Evolutionary conservation across 1,140 invertebrate species (phyloP).

Genomic region (Hormaphis cornu): DNA sequence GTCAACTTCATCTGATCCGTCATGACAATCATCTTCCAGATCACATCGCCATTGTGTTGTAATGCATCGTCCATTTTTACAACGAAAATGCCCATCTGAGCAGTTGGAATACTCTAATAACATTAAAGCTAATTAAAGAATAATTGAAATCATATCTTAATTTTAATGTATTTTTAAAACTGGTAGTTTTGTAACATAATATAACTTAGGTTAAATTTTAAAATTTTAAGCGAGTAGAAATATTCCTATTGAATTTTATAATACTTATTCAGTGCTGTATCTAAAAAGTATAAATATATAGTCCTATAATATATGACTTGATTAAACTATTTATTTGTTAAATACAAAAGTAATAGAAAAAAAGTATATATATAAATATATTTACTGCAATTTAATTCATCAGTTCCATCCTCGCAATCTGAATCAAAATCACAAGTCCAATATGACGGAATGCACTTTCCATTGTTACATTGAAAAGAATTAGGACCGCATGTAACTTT

Average conservation of each 20-base stretch:
- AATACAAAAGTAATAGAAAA: neutral
- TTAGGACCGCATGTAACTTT: slow-evolving; percentile 43
- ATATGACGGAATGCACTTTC: slow-evolving; percentile 34
- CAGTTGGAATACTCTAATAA: slow-evolving; percentile 28
- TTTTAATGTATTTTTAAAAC: too few relatives aligned
- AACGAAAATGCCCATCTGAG: slow-evolving; percentile 41
- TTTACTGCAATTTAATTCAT: slow-evolving; percentile 49
- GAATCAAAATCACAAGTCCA: slow-evolving; percentile 43
- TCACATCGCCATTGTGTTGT: slow-evolving; percentile 32
- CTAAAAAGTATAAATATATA: too few relatives aligned
- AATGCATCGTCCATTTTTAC: slow-evolving; percentile 36
- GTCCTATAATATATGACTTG: too few relatives aligned
- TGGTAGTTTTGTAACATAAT: too few relatives aligned
- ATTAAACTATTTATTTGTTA: too few relatives aligned
- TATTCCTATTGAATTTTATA: too few relatives aligned
- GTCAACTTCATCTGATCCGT: slow-evolving; percentile 39
- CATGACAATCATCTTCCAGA: slow-evolving; percentile 39
- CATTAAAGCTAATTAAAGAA: slow-evolving; percentile 41
- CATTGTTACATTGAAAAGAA: slow-evolving; percentile 32
- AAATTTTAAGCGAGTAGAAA: too few relatives aligned
- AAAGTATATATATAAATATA: neutral
- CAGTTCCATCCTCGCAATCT: slow-evolving; percentile 41
- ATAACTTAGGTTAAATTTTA: too few relatives aligned
- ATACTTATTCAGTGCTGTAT: too few relatives aligned
- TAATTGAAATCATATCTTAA: too few relatives aligned